phyloP scores from a whole-genome alignment of 2,113 vertebrate genomes.

The Elephas maximus region DNA sequence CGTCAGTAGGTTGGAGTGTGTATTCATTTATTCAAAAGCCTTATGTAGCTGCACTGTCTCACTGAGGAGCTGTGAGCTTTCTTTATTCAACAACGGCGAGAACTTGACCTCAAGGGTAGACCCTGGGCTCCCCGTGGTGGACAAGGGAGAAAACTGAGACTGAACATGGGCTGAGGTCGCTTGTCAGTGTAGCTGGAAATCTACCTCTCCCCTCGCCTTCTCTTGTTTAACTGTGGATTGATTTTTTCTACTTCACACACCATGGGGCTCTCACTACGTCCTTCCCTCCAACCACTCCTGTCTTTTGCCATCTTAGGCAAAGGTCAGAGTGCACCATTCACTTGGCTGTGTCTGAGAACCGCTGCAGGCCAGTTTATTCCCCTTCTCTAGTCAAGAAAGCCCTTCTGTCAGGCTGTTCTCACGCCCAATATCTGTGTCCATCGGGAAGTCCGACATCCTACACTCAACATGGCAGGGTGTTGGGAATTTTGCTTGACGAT shows the following conservation, averaged over 20 bases:
- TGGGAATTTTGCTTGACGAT: not conserved
- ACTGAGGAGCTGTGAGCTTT: not conserved
- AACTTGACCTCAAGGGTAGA: not conserved
- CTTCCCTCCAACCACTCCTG: not conserved
- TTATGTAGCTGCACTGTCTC: slow-evolving; percentile 57
- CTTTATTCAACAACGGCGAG: slow-evolving; percentile 27
- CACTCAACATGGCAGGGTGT: accelerated
- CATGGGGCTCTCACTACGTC: not conserved
- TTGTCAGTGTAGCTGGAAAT: not conserved
- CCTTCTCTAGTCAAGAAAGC: not conserved
- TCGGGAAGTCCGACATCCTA: not conserved
- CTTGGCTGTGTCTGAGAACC: not conserved
- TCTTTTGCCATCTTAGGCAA: not conserved
- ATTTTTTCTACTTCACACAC: not conserved
- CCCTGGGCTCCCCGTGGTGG: not conserved
- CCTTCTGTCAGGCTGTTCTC: not conserved
- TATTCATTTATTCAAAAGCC: slow-evolving; percentile 53
- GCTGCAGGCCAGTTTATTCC: not conserved
- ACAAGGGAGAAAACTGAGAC: not conserved
- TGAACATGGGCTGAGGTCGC: not conserved
- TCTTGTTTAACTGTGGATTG: not conserved
- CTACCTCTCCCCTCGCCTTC: not conserved
- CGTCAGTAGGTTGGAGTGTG: slow-evolving; percentile 5
- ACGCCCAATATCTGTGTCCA: not conserved
- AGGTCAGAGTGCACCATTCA: not conserved